Conservation (phyloP, 2,113 vertebrate genomes). For the Barnardius zonarius region DNA sequence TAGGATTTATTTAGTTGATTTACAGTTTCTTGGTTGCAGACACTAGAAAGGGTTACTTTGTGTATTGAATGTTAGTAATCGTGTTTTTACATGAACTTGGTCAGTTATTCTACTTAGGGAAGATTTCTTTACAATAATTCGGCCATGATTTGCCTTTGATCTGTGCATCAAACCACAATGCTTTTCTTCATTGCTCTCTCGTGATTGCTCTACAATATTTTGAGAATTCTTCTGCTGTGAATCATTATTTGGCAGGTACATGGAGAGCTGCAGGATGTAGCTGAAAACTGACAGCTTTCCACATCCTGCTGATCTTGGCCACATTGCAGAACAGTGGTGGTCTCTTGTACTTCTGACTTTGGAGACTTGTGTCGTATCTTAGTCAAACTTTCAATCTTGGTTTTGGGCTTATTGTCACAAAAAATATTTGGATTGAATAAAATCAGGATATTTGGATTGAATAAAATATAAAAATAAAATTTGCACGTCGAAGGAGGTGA, state of each 20-base stretch:
- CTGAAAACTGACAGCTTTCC: not conserved
- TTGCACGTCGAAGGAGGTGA: too few relatives aligned
- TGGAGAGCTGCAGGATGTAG: not conserved
- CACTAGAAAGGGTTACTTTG: not conserved
- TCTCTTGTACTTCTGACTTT: not conserved
- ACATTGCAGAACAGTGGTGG: not conserved
- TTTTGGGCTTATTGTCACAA: not conserved
- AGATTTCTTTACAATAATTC: not conserved
- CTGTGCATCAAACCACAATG: not conserved
- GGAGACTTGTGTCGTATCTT: not conserved
- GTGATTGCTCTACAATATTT: not conserved
- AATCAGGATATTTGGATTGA: not conserved
- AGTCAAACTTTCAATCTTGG: not conserved
- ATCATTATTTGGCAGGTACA: slow-evolving; percentile 14
- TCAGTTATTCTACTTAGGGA: not conserved
- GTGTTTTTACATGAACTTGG: not conserved
- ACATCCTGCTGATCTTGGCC: slow-evolving; percentile 24
- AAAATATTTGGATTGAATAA: not conserved
- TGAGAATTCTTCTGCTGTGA: slow-evolving; percentile 4
- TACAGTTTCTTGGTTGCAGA: not conserved
- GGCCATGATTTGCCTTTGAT: not conserved
- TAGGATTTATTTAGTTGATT: not conserved
- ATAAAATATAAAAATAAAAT: not conserved
- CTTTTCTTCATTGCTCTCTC: not conserved
- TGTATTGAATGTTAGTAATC: not conserved